Percentiles rank a stretch among this genome's conserved stretches.
These are phyloP conservation scores for Cottoperca gobio DNA, from an alignment of 2,797 vertebrate species.

Conservation along the genomic window DNA sequence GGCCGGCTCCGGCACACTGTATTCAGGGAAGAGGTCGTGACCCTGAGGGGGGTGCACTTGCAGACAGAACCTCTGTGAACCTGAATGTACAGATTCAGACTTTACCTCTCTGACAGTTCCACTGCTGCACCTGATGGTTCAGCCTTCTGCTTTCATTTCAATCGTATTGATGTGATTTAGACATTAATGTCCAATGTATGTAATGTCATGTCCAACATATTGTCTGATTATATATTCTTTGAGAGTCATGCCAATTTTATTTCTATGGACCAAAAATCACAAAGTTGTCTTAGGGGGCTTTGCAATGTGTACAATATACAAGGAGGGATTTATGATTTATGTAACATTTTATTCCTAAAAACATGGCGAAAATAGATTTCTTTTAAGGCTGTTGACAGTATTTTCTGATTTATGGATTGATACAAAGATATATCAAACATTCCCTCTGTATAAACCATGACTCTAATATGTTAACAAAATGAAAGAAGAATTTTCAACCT, in stretches of 20 bases:
- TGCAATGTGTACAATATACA: no score
- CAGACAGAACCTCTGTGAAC: not conserved
- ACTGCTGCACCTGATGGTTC: not conserved
- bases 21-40: constrained; percentile 49
- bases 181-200: not conserved
- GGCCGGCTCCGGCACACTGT: constrained; percentile 30
- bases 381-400: no score
- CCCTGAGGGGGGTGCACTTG: constrained; percentile 5
- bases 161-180: not conserved
- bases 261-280: no score
- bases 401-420: no score
- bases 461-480: no score
- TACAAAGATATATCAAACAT: no score
- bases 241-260: not conserved
- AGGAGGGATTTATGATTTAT: no score
- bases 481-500: no score
- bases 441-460: no score
- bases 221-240: not conserved
- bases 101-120: not conserved
- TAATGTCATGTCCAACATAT: not conserved
- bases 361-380: no score
- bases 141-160: not conserved
- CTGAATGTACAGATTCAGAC: not conserved
- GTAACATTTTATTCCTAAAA: no score
- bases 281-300: no score